Evolutionary conservation across 1,140 invertebrate genomes (phyloP), one percentile per base, ranked within the genome.

Genomic region (Drosophila punjabiensis): DNA sequence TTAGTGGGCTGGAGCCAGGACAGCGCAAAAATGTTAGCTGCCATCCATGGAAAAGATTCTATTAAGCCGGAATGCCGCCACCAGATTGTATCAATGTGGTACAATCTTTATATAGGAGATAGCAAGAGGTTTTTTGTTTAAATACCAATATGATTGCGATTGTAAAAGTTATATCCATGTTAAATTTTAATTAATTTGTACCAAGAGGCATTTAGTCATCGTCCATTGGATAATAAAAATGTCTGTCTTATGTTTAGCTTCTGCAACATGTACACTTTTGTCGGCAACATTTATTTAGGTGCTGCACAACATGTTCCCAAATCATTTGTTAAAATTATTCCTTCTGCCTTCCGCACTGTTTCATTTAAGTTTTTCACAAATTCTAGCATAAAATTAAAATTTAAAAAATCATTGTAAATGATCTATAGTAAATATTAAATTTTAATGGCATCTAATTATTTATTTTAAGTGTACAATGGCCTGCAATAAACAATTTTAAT

Each of bases 21-120:
- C 69, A 33, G 41, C 41, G 30, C 68, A 76, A 60, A 52, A 78
- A 78, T 62, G 33, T 45, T 78, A 69, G 52, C 64, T 53, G 50
- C 18, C 33, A 62, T 69, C 33, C 43, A 55, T 10, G 32, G 18
- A 33, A 60, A 48, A 71, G 47, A 76, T 60, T 60, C 32, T 39
- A 32, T 61, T 71, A 32, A 11, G 39, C 35, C 18, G 24, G n/a
- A 48, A 76, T 55, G 39, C 11, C 35, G 47, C 45, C 47, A 24
- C 28, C 18, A 56, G 48, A 41, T 56, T 73, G 18, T 60, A 52
- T 59, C 45, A 37, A 32, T 37, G 16, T 37, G 14, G 68, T 3
- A 5, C 5, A 35, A 20, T 28, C 13, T 9, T 55, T 20, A 18
- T 53, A 7, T n/a, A n/a, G 14, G 45, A 18, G 14, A 39, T 28